A percentile compares a stretch with the other conserved stretches of the same genome.
phyloP scores from a whole-genome alignment of 2,113 vertebrate species.

The Apeltes quadracus region DNA sequence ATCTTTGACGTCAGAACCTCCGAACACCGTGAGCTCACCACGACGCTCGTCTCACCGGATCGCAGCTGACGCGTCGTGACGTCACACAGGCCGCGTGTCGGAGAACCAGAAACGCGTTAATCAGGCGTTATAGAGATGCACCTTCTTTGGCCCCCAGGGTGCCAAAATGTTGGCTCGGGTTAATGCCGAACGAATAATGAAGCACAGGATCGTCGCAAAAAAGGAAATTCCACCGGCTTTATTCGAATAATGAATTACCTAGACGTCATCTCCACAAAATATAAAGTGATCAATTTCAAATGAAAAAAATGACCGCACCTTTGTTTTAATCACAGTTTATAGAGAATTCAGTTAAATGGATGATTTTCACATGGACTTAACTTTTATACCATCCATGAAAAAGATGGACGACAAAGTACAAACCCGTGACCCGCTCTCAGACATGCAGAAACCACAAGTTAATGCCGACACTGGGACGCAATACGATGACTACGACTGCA shows the following conservation, averaged over 20 bases:
- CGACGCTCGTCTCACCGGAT: not conserved
- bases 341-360: no score
- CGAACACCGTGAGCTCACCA: conserved; percentile 30
- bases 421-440: not conserved
- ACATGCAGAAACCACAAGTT: conserved; percentile 4
- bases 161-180: not conserved
- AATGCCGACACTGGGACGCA: conserved; percentile 2
- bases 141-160: not conserved
- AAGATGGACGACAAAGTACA: not conserved
- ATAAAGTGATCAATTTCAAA: no score
- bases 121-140: no score
- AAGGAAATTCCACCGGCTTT: conserved; percentile 25
- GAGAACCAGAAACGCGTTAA: conserved; percentile 9
- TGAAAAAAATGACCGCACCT: no score
- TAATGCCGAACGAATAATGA: not conserved
- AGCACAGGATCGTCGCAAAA: not conserved
- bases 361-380: no score
- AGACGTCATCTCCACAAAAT: not conserved
- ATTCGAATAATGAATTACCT: conserved; percentile 6
- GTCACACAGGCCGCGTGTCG: not conserved
- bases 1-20: not conserved
- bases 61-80: not conserved
- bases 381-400: not conserved
- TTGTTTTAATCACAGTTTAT: not conserved
- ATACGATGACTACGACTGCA: not conserved